Base-by-base conservation (phyloP, 1,140 invertebrate species). In the Bathynomus jamesi region DNA sequence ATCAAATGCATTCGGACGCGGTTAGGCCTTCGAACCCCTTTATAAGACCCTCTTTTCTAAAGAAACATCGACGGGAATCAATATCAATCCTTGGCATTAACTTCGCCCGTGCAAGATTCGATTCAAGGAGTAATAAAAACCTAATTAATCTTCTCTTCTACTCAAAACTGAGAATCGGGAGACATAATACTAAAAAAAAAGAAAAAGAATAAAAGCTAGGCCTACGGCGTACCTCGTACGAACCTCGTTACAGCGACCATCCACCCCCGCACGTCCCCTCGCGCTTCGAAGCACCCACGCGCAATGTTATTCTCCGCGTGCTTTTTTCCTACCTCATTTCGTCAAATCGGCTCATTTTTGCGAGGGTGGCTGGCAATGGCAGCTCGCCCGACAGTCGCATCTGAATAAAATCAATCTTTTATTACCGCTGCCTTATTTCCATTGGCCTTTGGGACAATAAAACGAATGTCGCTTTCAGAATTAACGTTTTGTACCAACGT, bases 391-490 rank as follows among this genome's bases (percentile, higher is more conserved):
- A 17, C 40, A 53, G 40, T 53, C 40, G 40, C 40, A 53, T 53
- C 40, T 53, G 40, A 53, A 53, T 53, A 53, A 53, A 53, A 53
- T 53, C 40, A 53, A 53, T 53, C 40, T 53, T 53, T 53, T 53
- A 53, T 53, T 53, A 53, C 40, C 40, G 40, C 40, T 21, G 40
- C 40, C 40, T 53, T 53, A 53, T 53, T 53, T 53, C 40, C 40
- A 53, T 53, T 53, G 40, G 40, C 40, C 40, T 53, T 53, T 53
- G 40, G 40, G 40, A 53, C 40, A 53, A 53, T 53, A 53, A 53
- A 53, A 53, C 40, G 40, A 53, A 53, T 53, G 40, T 53, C 40
- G 13, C 40, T 53, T 53, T 53, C 40, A 53, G 5, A 53, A 53
- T 53, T 53, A 53, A 53, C 40, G 40, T 53, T 53, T 53, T 53